Percentiles rank a stretch among this genome's conserved stretches.
phyloP scores from a whole-genome alignment of 2,797 vertebrate genomes.

The Scleropages formosus region DNA sequence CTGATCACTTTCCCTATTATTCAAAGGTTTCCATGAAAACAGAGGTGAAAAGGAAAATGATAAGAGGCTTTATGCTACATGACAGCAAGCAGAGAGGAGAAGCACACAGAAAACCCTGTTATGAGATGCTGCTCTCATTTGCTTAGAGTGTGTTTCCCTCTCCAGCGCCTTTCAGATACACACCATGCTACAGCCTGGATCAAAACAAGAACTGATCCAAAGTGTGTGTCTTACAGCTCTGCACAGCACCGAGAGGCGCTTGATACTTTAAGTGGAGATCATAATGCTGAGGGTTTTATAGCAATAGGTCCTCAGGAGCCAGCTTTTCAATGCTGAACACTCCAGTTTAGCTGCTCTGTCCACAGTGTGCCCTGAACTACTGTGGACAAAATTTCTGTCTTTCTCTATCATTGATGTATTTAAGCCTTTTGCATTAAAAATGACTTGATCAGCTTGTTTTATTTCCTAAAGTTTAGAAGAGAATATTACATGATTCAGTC shows the following conservation, averaged over 20 bases:
- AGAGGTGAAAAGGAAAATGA: too few relatives aligned
- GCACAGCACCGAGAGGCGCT: neutral
- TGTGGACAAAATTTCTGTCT: too few relatives aligned
- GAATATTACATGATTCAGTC: neutral
- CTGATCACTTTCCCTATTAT: too few relatives aligned
- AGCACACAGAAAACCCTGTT: too few relatives aligned
- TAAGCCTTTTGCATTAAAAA: neutral
- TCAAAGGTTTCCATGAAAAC: too few relatives aligned
- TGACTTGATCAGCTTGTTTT: neutral
- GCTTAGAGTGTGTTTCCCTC: neutral
- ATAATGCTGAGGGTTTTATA: constrained; percentile 2
- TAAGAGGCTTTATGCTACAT: too few relatives aligned
- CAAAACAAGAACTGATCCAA: constrained; percentile 1
- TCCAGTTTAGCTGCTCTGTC: neutral
- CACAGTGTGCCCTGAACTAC: neutral
- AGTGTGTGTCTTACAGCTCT: neutral
- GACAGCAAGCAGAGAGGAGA: too few relatives aligned
- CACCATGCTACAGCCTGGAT: too few relatives aligned
- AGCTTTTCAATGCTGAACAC: neutral
- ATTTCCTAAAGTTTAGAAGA: neutral
- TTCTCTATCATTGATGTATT: too few relatives aligned
- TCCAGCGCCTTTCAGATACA: neutral
- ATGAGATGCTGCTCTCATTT: neutral
- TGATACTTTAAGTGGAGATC: neutral
- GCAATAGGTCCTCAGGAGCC: too few relatives aligned